phyloP scores from a whole-genome alignment of 2,888 invertebrate species.

The Drosophila pegasa region DNA sequence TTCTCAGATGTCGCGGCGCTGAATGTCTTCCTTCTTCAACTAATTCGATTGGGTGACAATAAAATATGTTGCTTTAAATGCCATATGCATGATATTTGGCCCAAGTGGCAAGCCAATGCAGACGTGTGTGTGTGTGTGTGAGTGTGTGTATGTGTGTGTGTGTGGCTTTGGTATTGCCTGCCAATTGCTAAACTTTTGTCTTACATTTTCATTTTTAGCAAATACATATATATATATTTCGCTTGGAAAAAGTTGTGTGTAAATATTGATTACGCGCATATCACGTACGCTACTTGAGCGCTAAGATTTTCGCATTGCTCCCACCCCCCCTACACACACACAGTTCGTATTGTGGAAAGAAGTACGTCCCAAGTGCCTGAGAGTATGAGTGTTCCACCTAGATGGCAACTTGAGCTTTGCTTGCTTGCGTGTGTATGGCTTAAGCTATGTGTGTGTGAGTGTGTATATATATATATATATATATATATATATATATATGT shows the following conservation, averaged over 20 bases:
- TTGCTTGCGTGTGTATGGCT: constrained; percentile 24
- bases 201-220: constrained; percentile 44
- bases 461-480: background rate
- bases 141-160: constrained; percentile 5
- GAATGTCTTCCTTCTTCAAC: background rate
- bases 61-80: constrained; percentile 33
- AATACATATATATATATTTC: constrained; percentile 41
- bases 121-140: background rate
- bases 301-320: constrained; percentile 63
- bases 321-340: background rate
- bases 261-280: constrained; percentile 75
- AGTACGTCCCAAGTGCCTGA: constrained; percentile 30
- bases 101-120: constrained; percentile 17
- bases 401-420: constrained; percentile 44
- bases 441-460: constrained; percentile 2
- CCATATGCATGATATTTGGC: constrained; percentile 42
- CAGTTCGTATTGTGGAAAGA: constrained; percentile 23
- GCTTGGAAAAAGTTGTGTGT: constrained; percentile 55
- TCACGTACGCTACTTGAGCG: constrained; percentile 75
- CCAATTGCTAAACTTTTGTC: constrained; percentile 49
- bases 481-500: constrained; percentile 16
- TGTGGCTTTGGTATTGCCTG: constrained; percentile 20
- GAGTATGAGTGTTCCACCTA: constrained; percentile 41
- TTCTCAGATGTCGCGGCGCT: constrained; percentile 4
- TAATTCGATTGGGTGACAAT: constrained; percentile 25